phyloP scores from a whole-genome alignment of 2,888 invertebrate genomes.

The Philopedon plagiatum region DNA sequence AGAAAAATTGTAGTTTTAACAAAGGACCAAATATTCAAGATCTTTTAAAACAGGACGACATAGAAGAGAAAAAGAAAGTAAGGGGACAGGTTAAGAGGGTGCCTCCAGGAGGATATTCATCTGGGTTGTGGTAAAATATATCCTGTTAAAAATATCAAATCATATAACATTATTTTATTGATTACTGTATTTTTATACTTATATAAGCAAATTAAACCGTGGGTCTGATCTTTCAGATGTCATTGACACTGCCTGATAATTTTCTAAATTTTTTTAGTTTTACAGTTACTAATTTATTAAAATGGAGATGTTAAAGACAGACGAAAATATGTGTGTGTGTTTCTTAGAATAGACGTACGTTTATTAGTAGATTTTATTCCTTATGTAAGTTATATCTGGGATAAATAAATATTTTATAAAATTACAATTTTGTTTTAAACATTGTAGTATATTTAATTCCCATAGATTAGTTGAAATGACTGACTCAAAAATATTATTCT shows the following conservation, averaged over 20 bases:
- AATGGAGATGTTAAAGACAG: too few relatives aligned
- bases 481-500: too few relatives aligned
- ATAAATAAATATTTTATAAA: too few relatives aligned
- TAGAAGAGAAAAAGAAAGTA: conserved; percentile 38
- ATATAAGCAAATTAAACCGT: background rate
- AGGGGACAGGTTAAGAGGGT: conserved; percentile 45
- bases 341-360: background rate
- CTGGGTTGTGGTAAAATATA: conserved; percentile 54
- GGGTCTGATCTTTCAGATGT: background rate
- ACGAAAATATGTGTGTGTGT: too few relatives aligned
- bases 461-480: too few relatives aligned
- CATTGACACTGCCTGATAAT: background rate
- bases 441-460: too few relatives aligned
- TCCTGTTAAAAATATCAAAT: background rate
- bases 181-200: background rate
- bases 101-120: conserved; percentile 57
- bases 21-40: conserved; percentile 47
- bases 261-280: background rate
- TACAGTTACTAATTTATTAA: background rate
- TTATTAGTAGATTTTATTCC: background rate
- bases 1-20: conserved; percentile 26
- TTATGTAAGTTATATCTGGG: too few relatives aligned
- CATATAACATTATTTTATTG: background rate
- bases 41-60: conserved; percentile 50
- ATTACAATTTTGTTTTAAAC: too few relatives aligned